Evolutionary conservation across 2,797 vertebrate genomes (phyloP), one percentile per base, ranked within the genome.

Genomic region (Darevskia mixta): DNA sequence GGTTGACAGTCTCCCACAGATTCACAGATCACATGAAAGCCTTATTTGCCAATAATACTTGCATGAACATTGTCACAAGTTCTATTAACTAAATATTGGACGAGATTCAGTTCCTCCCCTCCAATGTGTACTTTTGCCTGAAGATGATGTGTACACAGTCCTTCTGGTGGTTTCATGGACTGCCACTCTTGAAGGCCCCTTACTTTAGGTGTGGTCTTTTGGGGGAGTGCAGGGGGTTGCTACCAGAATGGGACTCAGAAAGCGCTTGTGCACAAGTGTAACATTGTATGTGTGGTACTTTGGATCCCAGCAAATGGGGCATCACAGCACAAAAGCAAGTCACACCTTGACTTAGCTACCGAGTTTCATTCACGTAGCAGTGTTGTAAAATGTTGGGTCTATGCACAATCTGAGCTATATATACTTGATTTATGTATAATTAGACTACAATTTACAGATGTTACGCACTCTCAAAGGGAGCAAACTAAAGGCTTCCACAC

Each of bases 401-500:
- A 23, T 78, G 64, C 45, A 79, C 29, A 43, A 75, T 5, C 15
- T 72, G 66, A 79, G 18, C 35, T 66, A 25, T 3, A 32, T 17
- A 64, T 45, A 79, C 1, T 61, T 84, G 4, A 61, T 83, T 84
- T 35, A 18, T 79, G 11, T 83, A 80, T 72, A 88, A 88, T 73
- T 64, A 64, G 38, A 73, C 15, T 61, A 64, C 13, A 45, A 77
- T 82, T 32, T 79, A 73, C 20, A 72, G 77, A 11, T 79, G 41
- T 82, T 64, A 75, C 27, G 15, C 18, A 67, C 25, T 75, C 79
- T 90, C 79, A 90, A 0, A 10, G 32, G 4, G 79, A 81, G 77
- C 69, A 88, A 88, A 91, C 89, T 66, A 91, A 93, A 92, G 20
- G 81, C 49, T 0, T 49, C 71, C 86, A 66, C n/a, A 82, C 0